Evolutionary conservation across 2,797 vertebrate genomes (phyloP).

Genomic region (Tragopan temminckii): DNA sequence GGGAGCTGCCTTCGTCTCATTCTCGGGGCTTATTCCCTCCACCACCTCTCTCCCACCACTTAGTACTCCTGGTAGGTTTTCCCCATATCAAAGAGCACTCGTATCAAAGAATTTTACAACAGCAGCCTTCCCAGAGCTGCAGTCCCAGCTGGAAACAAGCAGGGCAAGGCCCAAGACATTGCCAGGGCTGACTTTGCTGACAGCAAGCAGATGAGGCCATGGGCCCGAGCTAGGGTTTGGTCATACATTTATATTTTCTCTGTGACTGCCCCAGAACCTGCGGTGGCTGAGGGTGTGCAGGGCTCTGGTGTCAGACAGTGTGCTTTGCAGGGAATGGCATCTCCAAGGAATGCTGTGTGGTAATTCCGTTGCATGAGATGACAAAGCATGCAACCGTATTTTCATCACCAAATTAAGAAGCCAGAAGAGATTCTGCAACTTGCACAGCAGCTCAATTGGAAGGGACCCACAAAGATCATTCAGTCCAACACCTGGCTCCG

Average conservation of each 20-base stretch:
- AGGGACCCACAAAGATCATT: background rate
- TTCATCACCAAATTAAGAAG: background rate
- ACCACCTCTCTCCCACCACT: fast-evolving
- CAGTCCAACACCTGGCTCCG: background rate
- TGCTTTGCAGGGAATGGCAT: fast-evolving
- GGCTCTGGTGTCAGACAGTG: background rate
- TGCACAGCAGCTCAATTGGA: background rate
- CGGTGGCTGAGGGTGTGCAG: background rate
- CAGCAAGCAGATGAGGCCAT: background rate
- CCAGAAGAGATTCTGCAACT: background rate
- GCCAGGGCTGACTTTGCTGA: background rate
- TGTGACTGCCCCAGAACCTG: background rate
- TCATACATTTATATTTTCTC: fast-evolving
- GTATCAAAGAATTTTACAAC: background rate
- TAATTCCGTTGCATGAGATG: background rate
- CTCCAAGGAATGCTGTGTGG: background rate
- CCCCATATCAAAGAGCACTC: background rate
- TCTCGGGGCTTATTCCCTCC: background rate
- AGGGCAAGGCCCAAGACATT: background rate
- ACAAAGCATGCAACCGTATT: fast-evolving
- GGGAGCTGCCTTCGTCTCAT: background rate
- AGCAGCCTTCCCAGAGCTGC: background rate
- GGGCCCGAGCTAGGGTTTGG: background rate
- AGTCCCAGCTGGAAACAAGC: background rate
- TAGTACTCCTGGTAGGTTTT: background rate